These are phyloP conservation scores for Cataglyphis albicans DNA, from an alignment of 2,888 invertebrate species.

Conservation along the genomic window DNA sequence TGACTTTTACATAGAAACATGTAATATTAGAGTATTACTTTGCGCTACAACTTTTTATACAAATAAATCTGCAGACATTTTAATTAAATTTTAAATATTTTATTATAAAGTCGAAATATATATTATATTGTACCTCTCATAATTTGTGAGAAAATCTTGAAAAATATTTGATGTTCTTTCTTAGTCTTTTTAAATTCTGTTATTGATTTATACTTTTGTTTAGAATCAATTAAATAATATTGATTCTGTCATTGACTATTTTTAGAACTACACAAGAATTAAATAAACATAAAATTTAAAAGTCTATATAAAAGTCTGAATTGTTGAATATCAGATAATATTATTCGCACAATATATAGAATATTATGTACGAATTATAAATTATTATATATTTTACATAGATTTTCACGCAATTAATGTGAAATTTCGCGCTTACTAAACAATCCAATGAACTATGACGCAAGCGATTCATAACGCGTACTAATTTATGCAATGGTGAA, in stretches of 20 bases:
- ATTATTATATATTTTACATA: not conserved
- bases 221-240: not conserved
- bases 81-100: not conserved
- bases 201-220: not conserved
- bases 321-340: not conserved
- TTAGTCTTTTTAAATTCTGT: not conserved
- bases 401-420: not conserved
- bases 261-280: not conserved
- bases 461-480: not conserved
- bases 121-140: not conserved
- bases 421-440: slow-evolving; percentile 1
- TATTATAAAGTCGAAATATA: not conserved
- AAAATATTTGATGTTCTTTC: not conserved
- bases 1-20: not conserved
- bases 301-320: not conserved
- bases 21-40: slow-evolving; percentile 6
- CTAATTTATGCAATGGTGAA: not conserved
- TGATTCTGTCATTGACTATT: not conserved
- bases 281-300: not conserved
- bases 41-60: not conserved
- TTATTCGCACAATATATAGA: not conserved
- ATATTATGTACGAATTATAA: not conserved
- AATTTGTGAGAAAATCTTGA: not conserved
- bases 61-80: not conserved
- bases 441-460: not conserved